phyloP scores from a whole-genome alignment of 2,888 invertebrate genomes.

The Tethea ocularis region DNA sequence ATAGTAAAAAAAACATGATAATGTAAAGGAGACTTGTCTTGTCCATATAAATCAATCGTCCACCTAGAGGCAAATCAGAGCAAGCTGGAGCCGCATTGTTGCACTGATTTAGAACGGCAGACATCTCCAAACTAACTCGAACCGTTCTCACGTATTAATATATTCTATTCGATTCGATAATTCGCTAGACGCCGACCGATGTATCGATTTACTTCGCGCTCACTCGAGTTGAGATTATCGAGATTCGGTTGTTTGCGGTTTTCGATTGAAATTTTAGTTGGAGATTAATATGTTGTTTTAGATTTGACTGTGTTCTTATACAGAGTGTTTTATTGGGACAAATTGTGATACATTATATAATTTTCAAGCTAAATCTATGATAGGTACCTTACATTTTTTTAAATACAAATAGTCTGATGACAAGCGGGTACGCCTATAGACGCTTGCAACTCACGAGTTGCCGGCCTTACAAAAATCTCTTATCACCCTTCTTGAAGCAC shows the following conservation, averaged over 20 bases:
- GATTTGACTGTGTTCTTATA: neutral
- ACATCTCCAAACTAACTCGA: constrained; percentile 79
- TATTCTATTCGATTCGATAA: constrained; percentile 80
- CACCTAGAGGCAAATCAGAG: constrained; percentile 74
- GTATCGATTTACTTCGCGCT: constrained; percentile 66
- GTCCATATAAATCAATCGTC: constrained; percentile 52
- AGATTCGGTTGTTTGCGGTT: constrained; percentile 23
- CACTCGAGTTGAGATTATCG: constrained; percentile 18
- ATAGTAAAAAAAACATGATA: too few species aligned
- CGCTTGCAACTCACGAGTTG: too few species aligned
- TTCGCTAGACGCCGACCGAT: constrained; percentile 59
- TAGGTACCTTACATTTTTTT: too few species aligned
- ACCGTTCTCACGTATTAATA: constrained; percentile 81
- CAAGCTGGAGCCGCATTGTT: constrained; percentile 74
- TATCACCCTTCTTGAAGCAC: too few species aligned
- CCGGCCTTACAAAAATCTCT: too few species aligned
- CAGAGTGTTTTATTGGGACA: neutral
- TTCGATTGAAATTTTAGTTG: constrained; percentile 23
- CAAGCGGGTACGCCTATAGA: too few species aligned
- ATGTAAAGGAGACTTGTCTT: constrained; percentile 5
- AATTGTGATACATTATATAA: too few species aligned
- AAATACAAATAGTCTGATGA: too few species aligned
- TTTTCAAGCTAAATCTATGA: too few species aligned
- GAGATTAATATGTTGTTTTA: constrained; percentile 7
- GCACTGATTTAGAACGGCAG: constrained; percentile 75